Conservation (phyloP, 2,888 invertebrate genomes). For the Falcaria lacertinaria region DNA sequence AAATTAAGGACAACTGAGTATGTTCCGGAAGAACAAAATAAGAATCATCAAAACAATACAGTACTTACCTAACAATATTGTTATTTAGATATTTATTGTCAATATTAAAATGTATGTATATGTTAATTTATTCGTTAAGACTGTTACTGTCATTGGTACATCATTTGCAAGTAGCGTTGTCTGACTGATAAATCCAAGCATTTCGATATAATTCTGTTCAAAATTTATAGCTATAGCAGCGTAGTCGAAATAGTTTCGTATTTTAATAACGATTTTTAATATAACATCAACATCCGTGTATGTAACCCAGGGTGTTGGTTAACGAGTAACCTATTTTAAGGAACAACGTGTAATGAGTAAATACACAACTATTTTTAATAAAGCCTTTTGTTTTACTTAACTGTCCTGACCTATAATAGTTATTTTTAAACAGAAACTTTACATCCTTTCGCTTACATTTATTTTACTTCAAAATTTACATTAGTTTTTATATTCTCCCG, state of each 20-base stretch:
- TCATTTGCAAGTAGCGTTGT: neutral
- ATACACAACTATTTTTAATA: slow-evolving; percentile 62
- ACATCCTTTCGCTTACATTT: too few relatives aligned
- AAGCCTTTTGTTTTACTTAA: slow-evolving; percentile 21
- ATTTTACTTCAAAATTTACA: too few relatives aligned
- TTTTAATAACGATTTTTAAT: slow-evolving; percentile 25
- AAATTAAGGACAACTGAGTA: too few relatives aligned
- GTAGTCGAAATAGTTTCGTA: neutral
- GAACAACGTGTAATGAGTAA: slow-evolving; percentile 60
- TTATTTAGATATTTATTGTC: too few relatives aligned
- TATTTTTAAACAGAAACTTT: too few relatives aligned
- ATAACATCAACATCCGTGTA: slow-evolving; percentile 59
- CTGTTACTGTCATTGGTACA: too few relatives aligned
- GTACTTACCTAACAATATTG: too few relatives aligned
- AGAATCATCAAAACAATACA: too few relatives aligned
- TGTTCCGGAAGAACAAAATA: too few relatives aligned
- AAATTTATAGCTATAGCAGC: neutral
- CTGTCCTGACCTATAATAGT: neutral
- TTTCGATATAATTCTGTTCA: neutral
- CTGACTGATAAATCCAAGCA: neutral
- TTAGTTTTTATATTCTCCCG: slow-evolving; percentile 29
- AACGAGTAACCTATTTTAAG: slow-evolving; percentile 71
- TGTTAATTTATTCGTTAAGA: too few relatives aligned
- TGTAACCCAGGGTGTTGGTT: slow-evolving; percentile 72
- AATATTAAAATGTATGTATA: too few relatives aligned